Conservation (phyloP, 1,140 invertebrate genomes). For the Marisa cornuarietis region DNA sequence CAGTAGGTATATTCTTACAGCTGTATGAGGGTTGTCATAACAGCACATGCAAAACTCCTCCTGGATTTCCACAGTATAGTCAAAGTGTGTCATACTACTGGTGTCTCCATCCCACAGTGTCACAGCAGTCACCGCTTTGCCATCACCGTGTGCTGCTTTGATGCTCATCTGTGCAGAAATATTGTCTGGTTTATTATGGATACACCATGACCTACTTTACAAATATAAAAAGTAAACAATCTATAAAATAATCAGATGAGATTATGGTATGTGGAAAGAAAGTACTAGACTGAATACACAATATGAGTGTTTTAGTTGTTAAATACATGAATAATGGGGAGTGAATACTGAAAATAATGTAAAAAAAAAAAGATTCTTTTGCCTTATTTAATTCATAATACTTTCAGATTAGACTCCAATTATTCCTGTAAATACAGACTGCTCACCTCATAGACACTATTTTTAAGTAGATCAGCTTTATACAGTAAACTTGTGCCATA, state of each 20-base stretch:
- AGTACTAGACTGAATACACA: not conserved
- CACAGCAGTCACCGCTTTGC: conserved; percentile 38
- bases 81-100: conserved; percentile 28
- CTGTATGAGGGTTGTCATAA: conserved; percentile 13
- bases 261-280: not conserved
- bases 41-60: conserved; percentile 30
- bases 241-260: not conserved
- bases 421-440: not conserved
- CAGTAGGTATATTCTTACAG: not conserved
- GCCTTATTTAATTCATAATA: no score
- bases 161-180: conserved; percentile 26
- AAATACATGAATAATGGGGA: no score
- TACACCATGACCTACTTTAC: no score
- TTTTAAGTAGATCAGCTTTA: conserved; percentile 37
- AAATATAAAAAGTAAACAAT: no score
- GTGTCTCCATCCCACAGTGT: conserved; percentile 40
- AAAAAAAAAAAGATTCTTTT: no score
- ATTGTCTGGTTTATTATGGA: not conserved
- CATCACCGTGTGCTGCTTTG: conserved; percentile 34
- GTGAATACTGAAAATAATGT: not conserved
- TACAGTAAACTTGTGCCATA: conserved; percentile 36
- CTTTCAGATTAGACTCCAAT: not conserved
- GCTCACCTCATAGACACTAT: conserved; percentile 43
- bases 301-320: no score
- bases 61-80: conserved; percentile 18